phyloP scores from a whole-genome alignment of 2,888 invertebrate genomes.

The Temnothorax rugatulus region DNA sequence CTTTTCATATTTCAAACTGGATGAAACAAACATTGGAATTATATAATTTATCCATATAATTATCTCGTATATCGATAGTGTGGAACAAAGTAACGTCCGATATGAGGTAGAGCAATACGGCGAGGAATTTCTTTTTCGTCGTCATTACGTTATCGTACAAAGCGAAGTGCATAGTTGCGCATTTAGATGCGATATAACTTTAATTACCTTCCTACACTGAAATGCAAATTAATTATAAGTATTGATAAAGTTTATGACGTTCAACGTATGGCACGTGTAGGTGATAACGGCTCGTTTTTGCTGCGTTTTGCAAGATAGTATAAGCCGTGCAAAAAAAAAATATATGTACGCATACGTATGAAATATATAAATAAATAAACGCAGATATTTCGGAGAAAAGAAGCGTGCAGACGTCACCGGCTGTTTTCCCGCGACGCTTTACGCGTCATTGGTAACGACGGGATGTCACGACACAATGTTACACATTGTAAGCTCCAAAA shows the following conservation, averaged over 20 bases:
- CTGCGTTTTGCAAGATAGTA: background rate
- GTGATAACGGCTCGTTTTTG: conserved; percentile 15
- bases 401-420: background rate
- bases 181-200: conserved; percentile 16
- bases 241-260: conserved; percentile 37
- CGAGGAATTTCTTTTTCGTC: background rate
- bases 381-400: conserved; percentile 3
- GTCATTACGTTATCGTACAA: background rate
- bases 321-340: background rate
- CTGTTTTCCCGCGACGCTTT: background rate
- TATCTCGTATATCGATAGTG: background rate
- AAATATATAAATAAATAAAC: background rate
- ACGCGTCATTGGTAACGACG: background rate
- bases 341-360: background rate
- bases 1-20: background rate
- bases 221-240: conserved; percentile 42
- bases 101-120: background rate
- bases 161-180: background rate
- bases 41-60: background rate
- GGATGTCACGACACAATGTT: background rate
- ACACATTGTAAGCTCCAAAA: conserved; percentile 6
- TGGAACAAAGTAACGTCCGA: background rate
- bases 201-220: background rate
- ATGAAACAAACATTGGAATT: background rate
- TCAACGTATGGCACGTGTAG: background rate